phyloP scores from a whole-genome alignment of 1,140 invertebrate genomes.

The Sycobia sp. region DNA sequence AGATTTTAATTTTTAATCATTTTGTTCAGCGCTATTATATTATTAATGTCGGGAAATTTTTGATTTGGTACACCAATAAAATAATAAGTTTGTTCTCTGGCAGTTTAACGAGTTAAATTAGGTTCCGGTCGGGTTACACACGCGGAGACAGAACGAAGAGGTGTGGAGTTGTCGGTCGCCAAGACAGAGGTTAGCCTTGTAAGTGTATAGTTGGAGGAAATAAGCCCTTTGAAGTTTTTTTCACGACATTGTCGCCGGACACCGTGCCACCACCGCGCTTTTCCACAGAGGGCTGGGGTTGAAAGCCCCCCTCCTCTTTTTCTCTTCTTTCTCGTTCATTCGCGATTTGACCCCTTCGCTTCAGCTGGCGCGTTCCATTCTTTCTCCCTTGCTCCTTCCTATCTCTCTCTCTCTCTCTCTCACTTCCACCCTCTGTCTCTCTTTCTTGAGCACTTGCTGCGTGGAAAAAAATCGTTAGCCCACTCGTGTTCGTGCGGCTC shows the following conservation, averaged over 20 bases:
- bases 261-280: not conserved
- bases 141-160: not conserved
- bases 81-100: not conserved
- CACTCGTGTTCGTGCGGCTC: constrained; percentile 8
- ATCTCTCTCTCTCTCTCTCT: not conserved
- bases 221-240: constrained; percentile 31
- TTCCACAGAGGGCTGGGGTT: no score
- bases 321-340: not conserved
- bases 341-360: constrained; percentile 17
- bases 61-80: not conserved
- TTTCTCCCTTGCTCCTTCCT: not conserved
- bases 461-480: constrained; percentile 30
- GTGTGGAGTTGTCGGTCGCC: no score
- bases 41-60: not conserved
- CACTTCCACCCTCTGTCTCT: constrained; percentile 11
- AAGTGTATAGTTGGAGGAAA: not conserved
- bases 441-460: not conserved
- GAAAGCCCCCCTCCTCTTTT: not conserved
- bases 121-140: constrained; percentile 8
- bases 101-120: constrained; percentile 1
- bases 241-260: not conserved
- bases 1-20: no score
- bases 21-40: not conserved
- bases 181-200: no score
- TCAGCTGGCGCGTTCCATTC: no score